Percentiles rank a stretch among this genome's conserved stretches.
Evolutionary conservation across 1,140 invertebrate species (phyloP).

Genomic region (Drosophila watanabei): DNA sequence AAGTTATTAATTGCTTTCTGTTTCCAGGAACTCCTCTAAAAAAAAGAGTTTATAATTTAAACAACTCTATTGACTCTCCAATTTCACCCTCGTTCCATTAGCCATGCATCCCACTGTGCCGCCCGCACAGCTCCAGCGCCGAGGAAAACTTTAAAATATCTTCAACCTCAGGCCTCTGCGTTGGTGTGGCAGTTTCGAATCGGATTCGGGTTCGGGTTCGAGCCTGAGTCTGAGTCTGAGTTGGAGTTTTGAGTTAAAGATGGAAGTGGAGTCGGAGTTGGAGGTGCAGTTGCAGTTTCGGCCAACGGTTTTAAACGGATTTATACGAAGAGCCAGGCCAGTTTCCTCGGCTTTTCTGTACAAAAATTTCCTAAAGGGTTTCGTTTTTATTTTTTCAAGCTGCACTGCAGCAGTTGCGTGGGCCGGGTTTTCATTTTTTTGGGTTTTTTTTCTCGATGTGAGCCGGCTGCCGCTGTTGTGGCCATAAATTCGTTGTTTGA

Average conservation of each 20-base stretch:
- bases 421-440: constrained; percentile 51
- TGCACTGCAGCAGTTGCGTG: constrained; percentile 70
- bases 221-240: not conserved
- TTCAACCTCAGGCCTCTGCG: constrained; percentile 65
- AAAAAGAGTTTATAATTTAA: constrained; percentile 12
- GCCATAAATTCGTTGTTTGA: constrained; percentile 72
- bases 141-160: constrained; percentile 36
- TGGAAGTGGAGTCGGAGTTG: constrained; percentile 24
- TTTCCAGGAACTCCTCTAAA: constrained; percentile 1
- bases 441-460: constrained; percentile 68
- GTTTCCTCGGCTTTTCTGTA: constrained; percentile 55
- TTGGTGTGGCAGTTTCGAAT: constrained; percentile 63
- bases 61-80: constrained; percentile 30
- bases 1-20: constrained; percentile 20
- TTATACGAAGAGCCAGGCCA: constrained; percentile 64
- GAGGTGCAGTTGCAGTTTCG: constrained; percentile 63
- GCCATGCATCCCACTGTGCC: constrained; percentile 43
- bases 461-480: constrained; percentile 61
- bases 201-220: constrained; percentile 25
- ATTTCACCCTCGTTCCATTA: constrained; percentile 33
- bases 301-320: constrained; percentile 77
- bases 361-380: constrained; percentile 84
- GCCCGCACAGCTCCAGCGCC: constrained; percentile 33
- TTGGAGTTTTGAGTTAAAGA: constrained; percentile 33
- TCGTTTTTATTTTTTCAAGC: constrained; percentile 61